phyloP scores from a whole-genome alignment of 1,140 invertebrate species.

The Archegozetes longisetosus region DNA sequence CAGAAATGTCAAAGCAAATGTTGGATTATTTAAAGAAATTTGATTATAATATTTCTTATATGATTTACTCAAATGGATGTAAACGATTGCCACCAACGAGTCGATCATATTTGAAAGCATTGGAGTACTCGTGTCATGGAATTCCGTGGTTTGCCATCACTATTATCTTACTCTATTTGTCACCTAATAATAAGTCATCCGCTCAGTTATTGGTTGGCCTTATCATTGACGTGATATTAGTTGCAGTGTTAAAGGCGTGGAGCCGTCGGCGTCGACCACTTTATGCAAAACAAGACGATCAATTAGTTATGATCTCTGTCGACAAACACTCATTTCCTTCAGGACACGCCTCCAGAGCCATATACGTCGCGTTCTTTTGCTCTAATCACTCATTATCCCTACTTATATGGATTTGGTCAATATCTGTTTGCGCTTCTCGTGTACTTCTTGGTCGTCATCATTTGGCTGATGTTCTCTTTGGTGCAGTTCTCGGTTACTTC shows the following conservation, averaged over 20 bases:
- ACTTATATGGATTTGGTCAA: constrained; percentile 52
- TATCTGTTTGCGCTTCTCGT: constrained; percentile 55
- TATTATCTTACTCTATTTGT: constrained; percentile 48
- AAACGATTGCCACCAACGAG: too few relatives aligned
- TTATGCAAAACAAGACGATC: constrained; percentile 42
- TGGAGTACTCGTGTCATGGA: constrained; percentile 76
- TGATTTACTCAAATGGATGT: too few relatives aligned
- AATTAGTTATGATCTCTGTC: constrained; percentile 42
- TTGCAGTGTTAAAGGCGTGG: constrained; percentile 62
- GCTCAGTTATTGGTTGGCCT: constrained; percentile 69
- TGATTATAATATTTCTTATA: too few relatives aligned
- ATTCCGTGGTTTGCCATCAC: constrained; percentile 58
- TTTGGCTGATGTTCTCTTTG: constrained; percentile 63
- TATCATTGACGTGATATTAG: constrained; percentile 62
- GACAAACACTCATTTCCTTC: constrained; percentile 93
- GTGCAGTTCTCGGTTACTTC: constrained; percentile 52
- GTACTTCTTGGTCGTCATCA: constrained; percentile 67
- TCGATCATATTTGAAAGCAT: not conserved
- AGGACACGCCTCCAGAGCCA: constrained; percentile 76
- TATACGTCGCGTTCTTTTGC: constrained; percentile 47
- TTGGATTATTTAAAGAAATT: too few relatives aligned
- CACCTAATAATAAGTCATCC: constrained; percentile 52
- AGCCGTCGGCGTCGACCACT: constrained; percentile 55
- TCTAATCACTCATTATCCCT: constrained; percentile 18
- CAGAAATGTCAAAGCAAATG: too few relatives aligned